Evolutionary conservation across 1,140 invertebrate genomes (phyloP), one percentile per base, ranked within the genome.

Genomic region (Cydia pomonella): DNA sequence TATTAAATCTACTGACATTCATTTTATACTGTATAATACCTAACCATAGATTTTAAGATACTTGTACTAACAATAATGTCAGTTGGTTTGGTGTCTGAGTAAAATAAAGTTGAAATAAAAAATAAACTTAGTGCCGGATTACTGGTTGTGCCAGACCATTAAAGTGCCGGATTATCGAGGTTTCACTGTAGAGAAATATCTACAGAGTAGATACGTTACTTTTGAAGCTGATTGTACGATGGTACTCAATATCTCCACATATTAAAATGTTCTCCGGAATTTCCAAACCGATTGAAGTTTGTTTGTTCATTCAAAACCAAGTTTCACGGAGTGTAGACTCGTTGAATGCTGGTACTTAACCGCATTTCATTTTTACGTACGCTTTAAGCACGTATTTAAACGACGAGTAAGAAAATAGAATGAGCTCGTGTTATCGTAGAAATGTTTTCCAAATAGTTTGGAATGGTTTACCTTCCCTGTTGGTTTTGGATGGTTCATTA

Each of bases 401-500:
- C 44, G 18, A 3, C 18, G 44, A 21, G 38, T 72, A 25, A 72
- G 71, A 72, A 75, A 75, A 69, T 33, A 63, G 73, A 77, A 72
- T 77, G 50, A 77, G 47, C 64, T 21, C 72, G 76, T 79, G 76
- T 84, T 84, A 81, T 80, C 77, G 80, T 77, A 82, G 78, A 72
- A 76, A 74, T 80, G 80, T 83, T 86, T 84, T 81, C 59, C 79
- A 80, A 84, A 84, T 79, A 76, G 53, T 76, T 73, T 50, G 63
- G 73, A n/a, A 12, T 27, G 12, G 77, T 85, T 83, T 86, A 78
- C 79, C 77, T 78, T 76, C 27, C 23, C 59, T 84, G 80, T 87
- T 87, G 82, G 81, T 80, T 80, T 83, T 86, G 29, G 79, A 84
- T 76, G 87, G 79, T 89, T 89, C 84, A 88, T 88, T 88, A 83